These are phyloP conservation scores for Notodonta dromedarius DNA, from an alignment of 2,888 invertebrate genomes.

Conservation along the genomic window DNA sequence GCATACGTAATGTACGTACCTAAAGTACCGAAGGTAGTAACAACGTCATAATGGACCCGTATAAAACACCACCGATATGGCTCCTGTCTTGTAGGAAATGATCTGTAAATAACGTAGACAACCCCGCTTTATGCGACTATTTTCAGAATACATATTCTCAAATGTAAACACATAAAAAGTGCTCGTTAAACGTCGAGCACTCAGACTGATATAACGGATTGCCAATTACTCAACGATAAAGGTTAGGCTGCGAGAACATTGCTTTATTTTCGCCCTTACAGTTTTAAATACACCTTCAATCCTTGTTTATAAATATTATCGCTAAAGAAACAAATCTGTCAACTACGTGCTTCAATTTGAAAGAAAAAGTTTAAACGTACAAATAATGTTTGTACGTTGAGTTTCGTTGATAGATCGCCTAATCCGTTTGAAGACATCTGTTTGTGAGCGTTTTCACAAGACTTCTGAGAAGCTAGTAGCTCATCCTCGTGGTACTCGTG, in stretches of 20 bases:
- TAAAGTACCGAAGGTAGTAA: neutral
- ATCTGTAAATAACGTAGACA: slow-evolving; percentile 40
- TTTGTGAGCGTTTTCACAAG: neutral
- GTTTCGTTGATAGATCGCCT: slow-evolving; percentile 12
- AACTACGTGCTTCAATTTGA: too few relatives aligned
- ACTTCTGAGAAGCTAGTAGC: neutral
- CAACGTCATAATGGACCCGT: slow-evolving; percentile 20
- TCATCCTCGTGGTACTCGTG: neutral
- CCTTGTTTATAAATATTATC: neutral
- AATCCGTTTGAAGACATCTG: slow-evolving; percentile 11
- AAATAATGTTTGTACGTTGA: too few relatives aligned
- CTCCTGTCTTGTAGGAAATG: slow-evolving; percentile 26
- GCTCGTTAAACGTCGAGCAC: slow-evolving; percentile 40
- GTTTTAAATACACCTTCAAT: neutral
- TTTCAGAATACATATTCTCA: slow-evolving; percentile 45
- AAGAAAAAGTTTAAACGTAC: too few relatives aligned
- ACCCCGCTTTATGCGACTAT: slow-evolving; percentile 38
- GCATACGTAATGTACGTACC: neutral
- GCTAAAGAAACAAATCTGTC: neutral
- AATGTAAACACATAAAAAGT: slow-evolving; percentile 49
- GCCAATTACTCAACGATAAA: slow-evolving; percentile 34
- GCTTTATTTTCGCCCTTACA: slow-evolving; percentile 3
- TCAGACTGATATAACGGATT: slow-evolving; percentile 32
- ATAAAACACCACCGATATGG: slow-evolving; percentile 11
- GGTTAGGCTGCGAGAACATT: slow-evolving; percentile 9